These are phyloP conservation scores for Okamejei kenojei DNA, from an alignment of 2,797 vertebrate genomes.

Conservation along the genomic window DNA sequence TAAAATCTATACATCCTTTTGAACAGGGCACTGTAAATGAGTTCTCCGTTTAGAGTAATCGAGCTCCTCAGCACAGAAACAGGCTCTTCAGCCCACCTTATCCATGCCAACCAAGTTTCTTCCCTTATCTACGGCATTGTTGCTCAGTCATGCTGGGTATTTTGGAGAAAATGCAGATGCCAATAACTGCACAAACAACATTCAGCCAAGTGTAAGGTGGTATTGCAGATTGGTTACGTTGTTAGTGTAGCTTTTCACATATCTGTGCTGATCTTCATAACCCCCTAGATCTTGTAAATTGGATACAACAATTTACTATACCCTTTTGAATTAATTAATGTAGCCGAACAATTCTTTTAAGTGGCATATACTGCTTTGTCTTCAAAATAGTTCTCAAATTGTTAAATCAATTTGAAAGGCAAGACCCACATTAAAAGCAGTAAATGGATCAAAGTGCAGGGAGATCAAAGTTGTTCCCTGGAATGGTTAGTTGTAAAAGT, in stretches of 20 bases:
- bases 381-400: not conserved
- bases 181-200: not conserved
- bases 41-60: not conserved
- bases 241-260: not conserved
- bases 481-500: not conserved
- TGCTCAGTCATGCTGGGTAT: not conserved
- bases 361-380: not conserved
- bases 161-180: not conserved
- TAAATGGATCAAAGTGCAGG: not conserved
- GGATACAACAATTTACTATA: not conserved
- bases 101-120: not conserved
- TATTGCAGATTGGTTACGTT: not conserved
- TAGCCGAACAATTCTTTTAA: not conserved
- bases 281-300: no score
- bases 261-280: not conserved
- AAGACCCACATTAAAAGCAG: not conserved
- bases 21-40: not conserved
- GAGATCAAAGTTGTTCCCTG: no score
- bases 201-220: not conserved
- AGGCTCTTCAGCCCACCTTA: no score
- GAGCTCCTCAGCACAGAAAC: no score
- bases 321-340: not conserved
- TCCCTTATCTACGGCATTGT: not conserved
- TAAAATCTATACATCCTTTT: not conserved
- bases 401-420: not conserved